These are phyloP conservation scores for Eucera pruinosa DNA, from an alignment of 2,888 invertebrate species.

Conservation along the genomic window DNA sequence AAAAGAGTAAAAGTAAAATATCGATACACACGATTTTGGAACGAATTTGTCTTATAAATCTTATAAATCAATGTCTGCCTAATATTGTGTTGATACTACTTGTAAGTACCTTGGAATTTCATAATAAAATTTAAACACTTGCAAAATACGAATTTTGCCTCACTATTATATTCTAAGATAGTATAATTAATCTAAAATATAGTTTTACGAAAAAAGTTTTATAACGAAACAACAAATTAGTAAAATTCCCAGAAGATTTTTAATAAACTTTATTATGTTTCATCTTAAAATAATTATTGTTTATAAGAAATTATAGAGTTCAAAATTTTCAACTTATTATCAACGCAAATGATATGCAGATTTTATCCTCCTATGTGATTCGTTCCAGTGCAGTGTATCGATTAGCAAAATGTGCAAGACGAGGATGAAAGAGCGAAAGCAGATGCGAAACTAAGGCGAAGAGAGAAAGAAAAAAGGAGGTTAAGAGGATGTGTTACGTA, in stretches of 20 bases:
- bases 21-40: slow-evolving; percentile 36
- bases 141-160: not conserved
- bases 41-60: slow-evolving; percentile 18
- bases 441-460: slow-evolving; percentile 21
- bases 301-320: no score
- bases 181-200: not conserved
- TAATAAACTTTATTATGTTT: not conserved
- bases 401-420: slow-evolving; percentile 29
- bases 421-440: slow-evolving; percentile 11
- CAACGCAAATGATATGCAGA: no score
- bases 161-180: not conserved
- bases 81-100: not conserved
- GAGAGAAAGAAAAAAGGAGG: slow-evolving; percentile 16
- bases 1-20: slow-evolving; percentile 24
- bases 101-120: not conserved
- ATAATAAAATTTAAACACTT: not conserved
- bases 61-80: not conserved
- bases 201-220: no score
- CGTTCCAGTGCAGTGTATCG: slow-evolving; percentile 35
- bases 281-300: no score
- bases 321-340: not conserved
- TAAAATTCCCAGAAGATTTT: not conserved
- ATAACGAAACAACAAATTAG: not conserved
- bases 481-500: slow-evolving; percentile 76
- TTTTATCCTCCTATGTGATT: not conserved